These are phyloP conservation scores for Nyctalus aviator DNA, from an alignment of 2,797 vertebrate genomes.

Conservation along the genomic window DNA sequence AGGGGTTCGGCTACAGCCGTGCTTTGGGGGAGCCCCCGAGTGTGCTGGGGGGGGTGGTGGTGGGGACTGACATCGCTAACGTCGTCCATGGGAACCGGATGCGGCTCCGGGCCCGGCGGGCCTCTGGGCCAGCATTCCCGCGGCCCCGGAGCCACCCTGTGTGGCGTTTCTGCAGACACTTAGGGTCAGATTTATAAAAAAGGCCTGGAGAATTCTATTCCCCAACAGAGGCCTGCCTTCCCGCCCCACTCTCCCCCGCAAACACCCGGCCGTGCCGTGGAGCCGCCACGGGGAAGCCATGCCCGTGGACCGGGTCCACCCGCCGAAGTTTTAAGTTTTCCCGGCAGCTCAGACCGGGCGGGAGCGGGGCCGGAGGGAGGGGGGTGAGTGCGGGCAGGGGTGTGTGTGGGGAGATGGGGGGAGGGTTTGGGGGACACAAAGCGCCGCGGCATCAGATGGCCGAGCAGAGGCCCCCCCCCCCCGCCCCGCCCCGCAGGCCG, in stretches of 20 bases:
- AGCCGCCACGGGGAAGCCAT: too few relatives aligned
- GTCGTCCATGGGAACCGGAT: background rate
- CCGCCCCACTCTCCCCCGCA: background rate
- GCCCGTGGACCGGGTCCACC: too few relatives aligned
- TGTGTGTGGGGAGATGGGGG: too few relatives aligned
- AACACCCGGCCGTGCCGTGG: background rate
- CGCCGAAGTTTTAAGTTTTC: too few relatives aligned
- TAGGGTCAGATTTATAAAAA: background rate
- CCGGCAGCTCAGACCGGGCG: too few relatives aligned
- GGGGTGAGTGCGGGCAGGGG: too few relatives aligned
- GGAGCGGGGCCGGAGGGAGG: too few relatives aligned
- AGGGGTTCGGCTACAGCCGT: accelerated
- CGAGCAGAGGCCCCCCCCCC: too few relatives aligned
- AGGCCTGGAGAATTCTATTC: background rate
- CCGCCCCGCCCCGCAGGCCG: too few relatives aligned
- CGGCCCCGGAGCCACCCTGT: background rate
- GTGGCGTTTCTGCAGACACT: background rate
- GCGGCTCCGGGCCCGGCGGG: background rate
- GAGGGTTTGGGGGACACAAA: too few relatives aligned
- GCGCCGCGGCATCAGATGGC: too few relatives aligned
- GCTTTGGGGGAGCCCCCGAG: accelerated
- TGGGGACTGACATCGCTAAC: too few relatives aligned
- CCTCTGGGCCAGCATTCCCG: background rate
- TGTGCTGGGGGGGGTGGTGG: background rate
- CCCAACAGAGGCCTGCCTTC: background rate